Evolutionary conservation across 2,888 invertebrate species (phyloP).

Genomic region (Plebejus melissa): DNA sequence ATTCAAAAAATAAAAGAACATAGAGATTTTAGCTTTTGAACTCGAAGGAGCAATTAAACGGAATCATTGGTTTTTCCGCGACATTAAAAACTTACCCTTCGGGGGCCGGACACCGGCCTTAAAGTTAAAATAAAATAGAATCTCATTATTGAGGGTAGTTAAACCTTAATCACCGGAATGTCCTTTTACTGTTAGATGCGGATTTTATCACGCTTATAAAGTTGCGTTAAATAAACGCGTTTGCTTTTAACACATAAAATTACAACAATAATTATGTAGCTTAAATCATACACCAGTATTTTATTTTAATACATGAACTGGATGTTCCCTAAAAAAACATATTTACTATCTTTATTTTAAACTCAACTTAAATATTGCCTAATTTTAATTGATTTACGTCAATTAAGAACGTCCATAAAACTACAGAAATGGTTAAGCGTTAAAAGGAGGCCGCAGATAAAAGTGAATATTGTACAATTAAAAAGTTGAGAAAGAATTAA

Average conservation of each 20-base stretch:
- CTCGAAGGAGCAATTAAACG: background rate
- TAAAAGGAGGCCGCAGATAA: background rate
- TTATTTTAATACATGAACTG: no score
- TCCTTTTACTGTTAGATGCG: background rate
- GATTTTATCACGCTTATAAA: background rate
- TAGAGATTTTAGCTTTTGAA: background rate
- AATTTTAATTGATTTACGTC: no score
- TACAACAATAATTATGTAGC: background rate
- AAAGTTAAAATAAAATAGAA: conserved; percentile 2
- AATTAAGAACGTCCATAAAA: background rate
- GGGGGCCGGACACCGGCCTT: background rate
- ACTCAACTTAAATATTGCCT: no score
- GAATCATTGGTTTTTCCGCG: background rate
- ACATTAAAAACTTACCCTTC: conserved; percentile 4
- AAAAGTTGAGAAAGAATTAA: conserved; percentile 3
- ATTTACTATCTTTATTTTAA: no score
- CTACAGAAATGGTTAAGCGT: background rate
- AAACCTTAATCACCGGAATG: conserved; percentile 1
- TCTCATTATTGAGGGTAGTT: background rate
- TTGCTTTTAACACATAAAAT: background rate
- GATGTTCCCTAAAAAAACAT: no score
- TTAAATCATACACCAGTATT: no score
- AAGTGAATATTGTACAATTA: conserved; percentile 8
- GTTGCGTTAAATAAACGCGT: background rate
- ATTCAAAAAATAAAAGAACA: background rate